Evolutionary conservation across 2,113 vertebrate species (phyloP).

Genomic region (Actenoides hombroni): DNA sequence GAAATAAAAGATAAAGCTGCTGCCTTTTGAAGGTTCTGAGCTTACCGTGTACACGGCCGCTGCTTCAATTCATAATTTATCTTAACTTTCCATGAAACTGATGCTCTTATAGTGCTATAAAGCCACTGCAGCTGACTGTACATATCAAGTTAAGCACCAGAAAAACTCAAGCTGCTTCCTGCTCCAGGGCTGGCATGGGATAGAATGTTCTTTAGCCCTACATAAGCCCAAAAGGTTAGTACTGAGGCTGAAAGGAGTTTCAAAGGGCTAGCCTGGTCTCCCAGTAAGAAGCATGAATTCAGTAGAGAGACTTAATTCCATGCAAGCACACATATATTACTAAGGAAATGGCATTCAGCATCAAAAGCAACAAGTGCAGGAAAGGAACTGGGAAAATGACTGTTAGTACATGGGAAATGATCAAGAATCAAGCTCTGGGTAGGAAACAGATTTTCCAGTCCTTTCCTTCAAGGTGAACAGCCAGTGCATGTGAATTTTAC

Average conservation of each 20-base stretch:
- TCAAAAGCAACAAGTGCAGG: not conserved
- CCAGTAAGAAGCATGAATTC: not conserved
- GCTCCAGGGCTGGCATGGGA: not conserved
- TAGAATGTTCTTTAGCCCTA: not conserved
- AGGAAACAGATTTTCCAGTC: not conserved
- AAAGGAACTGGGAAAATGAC: not conserved
- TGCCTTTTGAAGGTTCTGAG: not conserved
- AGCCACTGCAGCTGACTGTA: not conserved
- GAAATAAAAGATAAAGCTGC: not conserved
- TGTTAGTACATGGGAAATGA: not conserved
- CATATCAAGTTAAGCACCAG: not conserved
- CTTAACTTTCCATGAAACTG: not conserved
- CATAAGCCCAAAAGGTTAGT: fast-evolving
- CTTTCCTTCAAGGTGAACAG: not conserved
- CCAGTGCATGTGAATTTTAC: not conserved
- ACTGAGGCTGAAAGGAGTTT: not conserved
- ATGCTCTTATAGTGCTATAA: not conserved
- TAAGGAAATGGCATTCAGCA: not conserved
- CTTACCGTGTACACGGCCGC: not conserved
- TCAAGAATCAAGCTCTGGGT: not conserved
- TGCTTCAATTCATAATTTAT: not conserved
- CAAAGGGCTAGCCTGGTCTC: not conserved
- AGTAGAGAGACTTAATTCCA: not conserved
- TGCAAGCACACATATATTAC: not conserved
- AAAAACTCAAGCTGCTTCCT: not conserved